phyloP scores from a whole-genome alignment of 1,140 invertebrate species.

The Metopolophium dirhodum region DNA sequence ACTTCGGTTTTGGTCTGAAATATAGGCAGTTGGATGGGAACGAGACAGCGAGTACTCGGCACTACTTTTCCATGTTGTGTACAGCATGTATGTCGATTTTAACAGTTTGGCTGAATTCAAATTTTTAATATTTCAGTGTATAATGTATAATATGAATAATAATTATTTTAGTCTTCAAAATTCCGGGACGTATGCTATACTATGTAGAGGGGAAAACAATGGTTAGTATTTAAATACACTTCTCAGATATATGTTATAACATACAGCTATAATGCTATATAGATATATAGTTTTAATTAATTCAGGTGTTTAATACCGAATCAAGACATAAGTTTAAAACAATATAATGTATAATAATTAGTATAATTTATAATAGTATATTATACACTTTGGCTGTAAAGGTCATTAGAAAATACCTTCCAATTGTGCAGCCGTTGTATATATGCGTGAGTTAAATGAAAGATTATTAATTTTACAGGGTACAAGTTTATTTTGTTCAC shows the following conservation, averaged over 20 bases:
- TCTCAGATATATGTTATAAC: not conserved
- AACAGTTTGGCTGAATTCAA: not conserved
- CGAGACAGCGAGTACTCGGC: not conserved
- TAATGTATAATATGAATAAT: not conserved
- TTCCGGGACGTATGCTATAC: not conserved
- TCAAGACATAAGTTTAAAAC: not conserved
- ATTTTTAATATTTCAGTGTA: not conserved
- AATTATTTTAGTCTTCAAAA: not conserved
- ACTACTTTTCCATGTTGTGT: not conserved
- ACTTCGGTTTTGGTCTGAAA: not conserved
- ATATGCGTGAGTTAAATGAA: not conserved
- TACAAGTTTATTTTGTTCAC: constrained; percentile 18
- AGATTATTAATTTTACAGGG: constrained; percentile 34
- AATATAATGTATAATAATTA: constrained; percentile 6
- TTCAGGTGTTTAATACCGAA: not conserved
- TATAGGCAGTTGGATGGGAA: not conserved
- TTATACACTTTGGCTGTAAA: not conserved
- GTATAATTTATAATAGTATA: not conserved
- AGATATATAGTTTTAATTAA: not conserved
- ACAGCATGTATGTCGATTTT: not conserved
- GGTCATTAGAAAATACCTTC: not conserved
- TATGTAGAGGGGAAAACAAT: not conserved
- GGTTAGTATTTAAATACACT: not conserved
- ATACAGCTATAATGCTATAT: too few relatives aligned
- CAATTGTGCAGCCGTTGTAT: not conserved